Evolutionary conservation across 1,140 invertebrate genomes (phyloP).

Genomic region (roundworm (Caenorhabditis elegans)): WBcel235 BX284604.4:12729501-12730000

Average conservation of each 20-base stretch:
- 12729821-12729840: conserved; percentile 90
- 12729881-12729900: conserved; percentile 34
- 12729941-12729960: conserved; percentile 17
- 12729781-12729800: conserved; percentile 89
- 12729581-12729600: conserved; percentile 72
- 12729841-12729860: conserved; percentile 59
- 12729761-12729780: conserved; percentile 92
- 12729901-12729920: not conserved
- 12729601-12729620: conserved; percentile 89
- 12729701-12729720: conserved; percentile 75
- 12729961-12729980: not conserved
- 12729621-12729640: conserved; percentile 86
- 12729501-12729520: not conserved
- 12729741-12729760: conserved; percentile 78
- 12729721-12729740: conserved; percentile 93
- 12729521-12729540: not conserved
- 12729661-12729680: conserved; percentile 89
- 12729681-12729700: conserved; percentile 87
- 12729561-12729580: conserved; percentile 46
- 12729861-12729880: conserved; percentile 53
- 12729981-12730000: no score
- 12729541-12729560: conserved; percentile 67
- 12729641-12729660: conserved; percentile 91
- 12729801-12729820: conserved; percentile 89
- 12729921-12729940: conserved; percentile 9